A percentile compares a stretch with the other conserved stretches of the same genome.
Conservation (phyloP, 2,113 vertebrate species). For the Dasyurus viverrinus region DNA sequence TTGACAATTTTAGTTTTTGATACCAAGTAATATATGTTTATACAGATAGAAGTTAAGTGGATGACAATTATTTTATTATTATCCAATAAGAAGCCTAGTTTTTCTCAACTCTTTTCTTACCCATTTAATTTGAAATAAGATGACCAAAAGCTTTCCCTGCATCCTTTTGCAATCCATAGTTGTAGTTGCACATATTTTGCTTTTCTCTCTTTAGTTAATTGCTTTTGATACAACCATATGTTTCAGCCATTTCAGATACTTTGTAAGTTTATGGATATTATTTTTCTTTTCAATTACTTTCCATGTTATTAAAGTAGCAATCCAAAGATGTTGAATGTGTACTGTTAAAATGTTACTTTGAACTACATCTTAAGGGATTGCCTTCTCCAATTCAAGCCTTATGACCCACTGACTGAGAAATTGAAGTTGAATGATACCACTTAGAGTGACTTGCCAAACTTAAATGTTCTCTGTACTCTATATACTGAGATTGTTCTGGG, state of each 20-base stretch:
- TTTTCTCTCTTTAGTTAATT: not conserved
- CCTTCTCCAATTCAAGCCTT: constrained; percentile 37
- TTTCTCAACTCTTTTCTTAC: not conserved
- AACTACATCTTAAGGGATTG: constrained; percentile 23
- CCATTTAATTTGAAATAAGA: not conserved
- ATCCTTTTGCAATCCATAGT: not conserved
- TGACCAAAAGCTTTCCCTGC: not conserved
- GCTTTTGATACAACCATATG: not conserved
- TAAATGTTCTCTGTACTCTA: constrained; percentile 8
- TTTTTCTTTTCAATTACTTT: not conserved
- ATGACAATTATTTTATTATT: not conserved
- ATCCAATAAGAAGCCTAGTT: not conserved
- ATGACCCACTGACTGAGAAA: constrained; percentile 26
- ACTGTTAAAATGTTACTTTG: constrained; percentile 61
- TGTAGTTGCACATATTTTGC: not conserved
- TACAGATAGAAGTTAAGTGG: not conserved
- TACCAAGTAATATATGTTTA: not conserved
- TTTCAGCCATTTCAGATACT: not conserved
- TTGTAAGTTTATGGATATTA: not conserved
- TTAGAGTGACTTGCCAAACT: constrained; percentile 28
- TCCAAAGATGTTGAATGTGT: constrained; percentile 9
- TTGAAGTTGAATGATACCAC: constrained; percentile 50
- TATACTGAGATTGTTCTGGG: constrained; percentile 55
- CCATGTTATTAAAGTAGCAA: not conserved
- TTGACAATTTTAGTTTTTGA: not conserved